Percentiles rank a stretch among this genome's conserved stretches.
Evolutionary conservation across 2,113 vertebrate species (phyloP).

Genomic region (Excalfactoria chinensis): DNA sequence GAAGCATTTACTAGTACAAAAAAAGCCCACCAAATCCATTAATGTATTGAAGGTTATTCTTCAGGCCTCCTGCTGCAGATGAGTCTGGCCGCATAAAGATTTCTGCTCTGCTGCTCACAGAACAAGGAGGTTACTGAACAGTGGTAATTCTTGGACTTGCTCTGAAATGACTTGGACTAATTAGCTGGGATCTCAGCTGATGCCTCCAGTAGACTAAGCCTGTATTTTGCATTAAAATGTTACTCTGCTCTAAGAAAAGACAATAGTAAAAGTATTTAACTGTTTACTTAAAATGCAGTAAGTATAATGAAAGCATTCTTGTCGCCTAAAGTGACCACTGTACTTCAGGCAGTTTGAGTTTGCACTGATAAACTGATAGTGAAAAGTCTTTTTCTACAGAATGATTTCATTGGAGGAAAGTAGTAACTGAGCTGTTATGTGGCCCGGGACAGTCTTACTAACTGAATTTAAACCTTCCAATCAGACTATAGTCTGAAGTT

Average conservation of each 20-base stretch:
- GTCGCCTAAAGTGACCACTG: not conserved
- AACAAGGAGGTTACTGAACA: not conserved
- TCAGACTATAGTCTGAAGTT: not conserved
- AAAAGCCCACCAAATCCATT: fast-evolving
- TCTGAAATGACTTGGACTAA: not conserved
- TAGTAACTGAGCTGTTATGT: not conserved
- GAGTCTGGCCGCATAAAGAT: not conserved
- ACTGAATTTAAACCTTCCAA: not conserved
- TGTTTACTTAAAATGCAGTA: not conserved
- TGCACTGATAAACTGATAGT: not conserved
- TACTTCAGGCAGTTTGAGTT: not conserved
- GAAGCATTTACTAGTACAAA: not conserved
- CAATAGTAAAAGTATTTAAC: not conserved
- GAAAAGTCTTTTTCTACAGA: not conserved
- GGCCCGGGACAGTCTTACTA: not conserved
- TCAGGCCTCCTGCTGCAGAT: not conserved
- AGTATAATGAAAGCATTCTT: not conserved
- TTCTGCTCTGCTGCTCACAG: not conserved
- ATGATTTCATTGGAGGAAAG: not conserved
- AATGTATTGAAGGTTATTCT: not conserved
- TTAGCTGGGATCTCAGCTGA: not conserved
- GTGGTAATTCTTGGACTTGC: not conserved
- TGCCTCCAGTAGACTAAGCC: not conserved
- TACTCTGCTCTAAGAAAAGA: not conserved
- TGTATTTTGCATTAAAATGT: not conserved